phyloP scores from a whole-genome alignment of 2,888 invertebrate species.

The Brassicogethes aeneus region DNA sequence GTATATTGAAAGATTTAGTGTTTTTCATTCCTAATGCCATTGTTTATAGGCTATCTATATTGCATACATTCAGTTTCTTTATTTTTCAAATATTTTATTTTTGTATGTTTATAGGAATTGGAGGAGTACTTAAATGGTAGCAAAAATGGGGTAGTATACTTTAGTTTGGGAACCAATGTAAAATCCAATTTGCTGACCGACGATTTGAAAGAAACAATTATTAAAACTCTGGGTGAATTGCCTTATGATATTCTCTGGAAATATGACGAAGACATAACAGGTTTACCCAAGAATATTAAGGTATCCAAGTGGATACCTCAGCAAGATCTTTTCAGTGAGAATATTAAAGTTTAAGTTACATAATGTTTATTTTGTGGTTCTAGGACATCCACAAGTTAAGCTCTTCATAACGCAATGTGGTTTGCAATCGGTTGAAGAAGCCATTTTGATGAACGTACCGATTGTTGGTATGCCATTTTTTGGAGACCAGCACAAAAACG shows the following conservation, averaged over 20 bases:
- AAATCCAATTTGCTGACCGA: slow-evolving; percentile 8
- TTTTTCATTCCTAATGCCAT: too few relatives aligned
- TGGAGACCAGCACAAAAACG: slow-evolving; percentile 22
- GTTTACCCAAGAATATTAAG: slow-evolving; percentile 28
- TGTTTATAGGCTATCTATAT: too few relatives aligned
- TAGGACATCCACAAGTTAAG: slow-evolving; percentile 13
- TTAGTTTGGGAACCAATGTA: slow-evolving; percentile 12
- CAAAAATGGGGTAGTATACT: slow-evolving; percentile 10
- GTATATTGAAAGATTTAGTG: too few relatives aligned
- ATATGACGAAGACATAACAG: slow-evolving; percentile 9
- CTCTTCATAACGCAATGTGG: slow-evolving; percentile 22
- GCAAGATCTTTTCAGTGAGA: slow-evolving; percentile 27
- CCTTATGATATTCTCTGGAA: slow-evolving; percentile 12
- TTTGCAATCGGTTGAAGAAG: slow-evolving; percentile 21
- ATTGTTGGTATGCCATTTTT: slow-evolving; percentile 21
- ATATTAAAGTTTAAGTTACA: background rate
- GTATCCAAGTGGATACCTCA: slow-evolving; percentile 31
- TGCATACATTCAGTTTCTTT: too few relatives aligned
- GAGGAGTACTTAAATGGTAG: slow-evolving; percentile 8
- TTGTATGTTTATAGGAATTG: too few relatives aligned
- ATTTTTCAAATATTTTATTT: too few relatives aligned
- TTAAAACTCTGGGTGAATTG: slow-evolving; percentile 5
- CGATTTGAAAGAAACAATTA: slow-evolving; percentile 4
- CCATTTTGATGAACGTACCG: slow-evolving; percentile 19
- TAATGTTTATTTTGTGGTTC: background rate